Percentiles rank a stretch among this genome's conserved stretches.
Evolutionary conservation across 2,797 vertebrate genomes (phyloP).

Genomic region (Peromyscus attwateri): DNA sequence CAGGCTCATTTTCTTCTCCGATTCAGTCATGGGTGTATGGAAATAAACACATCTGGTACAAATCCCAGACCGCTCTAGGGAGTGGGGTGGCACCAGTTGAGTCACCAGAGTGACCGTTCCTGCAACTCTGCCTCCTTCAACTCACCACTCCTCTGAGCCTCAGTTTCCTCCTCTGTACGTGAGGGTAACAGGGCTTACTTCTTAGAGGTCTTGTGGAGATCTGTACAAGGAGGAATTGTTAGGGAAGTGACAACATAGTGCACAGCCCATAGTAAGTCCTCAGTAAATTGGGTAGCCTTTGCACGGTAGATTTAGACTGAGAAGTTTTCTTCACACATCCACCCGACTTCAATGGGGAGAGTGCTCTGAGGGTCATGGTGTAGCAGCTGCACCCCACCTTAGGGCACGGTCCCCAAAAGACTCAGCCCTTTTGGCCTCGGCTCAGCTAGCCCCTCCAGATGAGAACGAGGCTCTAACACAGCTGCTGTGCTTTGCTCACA

Average conservation of each 20-base stretch:
- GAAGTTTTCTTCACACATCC: neutral
- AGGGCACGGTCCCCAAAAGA: neutral
- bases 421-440: neutral
- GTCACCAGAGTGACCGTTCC: neutral
- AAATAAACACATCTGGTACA: neutral
- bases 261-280: neutral
- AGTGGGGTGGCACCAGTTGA: neutral
- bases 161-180: neutral
- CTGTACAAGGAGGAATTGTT: neutral
- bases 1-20: neutral
- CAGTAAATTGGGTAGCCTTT: neutral
- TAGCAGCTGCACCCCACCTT: neutral
- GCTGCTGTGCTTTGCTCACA: conserved; percentile 59
- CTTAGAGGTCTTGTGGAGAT: neutral
- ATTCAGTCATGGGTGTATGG: neutral
- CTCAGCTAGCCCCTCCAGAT: neutral
- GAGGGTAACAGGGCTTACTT: neutral
- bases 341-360: neutral
- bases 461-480: conserved; percentile 44
- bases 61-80: neutral
- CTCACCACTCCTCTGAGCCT: neutral
- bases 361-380: neutral
- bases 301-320: neutral
- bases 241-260: neutral
- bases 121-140: neutral